Evolutionary conservation across 2,888 invertebrate species (phyloP), one percentile per base, ranked within the genome.

Genomic region (Aporophyla lueneburgensis): DNA sequence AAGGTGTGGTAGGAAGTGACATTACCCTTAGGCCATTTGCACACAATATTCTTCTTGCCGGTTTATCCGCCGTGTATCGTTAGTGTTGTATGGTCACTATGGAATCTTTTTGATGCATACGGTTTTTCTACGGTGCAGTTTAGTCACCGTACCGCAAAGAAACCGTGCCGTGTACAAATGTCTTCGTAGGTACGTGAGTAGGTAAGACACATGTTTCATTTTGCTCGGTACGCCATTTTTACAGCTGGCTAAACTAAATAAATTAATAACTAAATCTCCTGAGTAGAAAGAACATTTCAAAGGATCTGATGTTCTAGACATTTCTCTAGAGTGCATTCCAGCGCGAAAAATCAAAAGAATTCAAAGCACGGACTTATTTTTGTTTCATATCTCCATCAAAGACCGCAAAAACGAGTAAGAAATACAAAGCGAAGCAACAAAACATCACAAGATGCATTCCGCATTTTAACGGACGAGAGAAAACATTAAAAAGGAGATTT

Each of bases 381-480:
- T 65, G 33, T 82, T 87, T 86, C 83, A 86, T 87, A 83, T 74
- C n/a, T 87, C 65, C 78, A 80, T 78, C 76, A 86, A 87, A 83
- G 68, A 80, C 76, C 58, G 78, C 65, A 81, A 76, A 83, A 81
- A 72, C 58, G 68, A 85, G 68, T 54, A 65, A 74, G 61, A 74
- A 82, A 74, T 40, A 67, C 63, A 51, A 61, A 89, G 86, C 80
- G 85, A 85, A 87, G 91, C 90, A 92, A 93, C 91, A 92, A 91
- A 92, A 91, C 89, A 86, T 86, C 89, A 80, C 89, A 92, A 93
- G 93, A 94, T 92, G 94, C 93, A 94, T 93, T 91, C 92, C 93
- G 93, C 93, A 93, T 93, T 94, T 91, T 87, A 93, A 92, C 91
- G 89, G 91, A 89, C 86, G 86, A 82, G 83, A 80, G 85, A 89